Evolutionary conservation across 2,113 vertebrate genomes (phyloP), one percentile per base, ranked within the genome.

Genomic region (Gobius niger): DNA sequence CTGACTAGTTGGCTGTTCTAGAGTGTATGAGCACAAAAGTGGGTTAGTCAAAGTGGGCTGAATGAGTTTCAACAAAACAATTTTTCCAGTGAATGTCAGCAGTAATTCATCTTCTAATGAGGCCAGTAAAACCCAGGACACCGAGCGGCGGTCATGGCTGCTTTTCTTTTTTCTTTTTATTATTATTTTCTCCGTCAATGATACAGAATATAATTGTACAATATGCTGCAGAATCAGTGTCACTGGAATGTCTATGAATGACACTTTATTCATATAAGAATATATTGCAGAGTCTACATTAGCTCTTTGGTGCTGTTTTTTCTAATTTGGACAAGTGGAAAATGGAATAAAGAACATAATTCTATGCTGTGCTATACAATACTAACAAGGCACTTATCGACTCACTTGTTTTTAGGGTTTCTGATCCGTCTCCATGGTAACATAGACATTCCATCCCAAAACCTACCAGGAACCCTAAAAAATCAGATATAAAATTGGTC

Each of bases 101-200:
- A 9, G 57, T 42, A 16, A 60, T 60, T 15, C 57, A 60, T 60
- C 57, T 60, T 60, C 9, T 60, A 60, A 60, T n/a, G 42, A n/a
- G 57, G 57, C 57, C 57, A 60, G 40, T n/a, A 44, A 14, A 42
- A 60, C 57, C 57, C 57, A 44, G 57, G 57, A 60, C 40, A 44
- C 57, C 13, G 34, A 7, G 14, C 57, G n/a, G 14, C n/a, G 57
- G 57, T 60, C 57, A 9, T 44, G 57, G 44, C 40, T 44, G 57
- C 57, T n/a, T 3, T 24, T 24, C 3, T 24, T 24, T 3, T 34
- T 34, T 34, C 24, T 34, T 34, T 34, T 4, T 34, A 4, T 34
- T 34, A 4, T 4, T 34, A 4, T 34, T 34, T 34, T 34, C 2
- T 34, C 2, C 57, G 1, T 3, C 15, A 10, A 16, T 44, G 7